Evolutionary conservation across 2,888 invertebrate species (phyloP).

Genomic region (Calephelis perditalis): DNA sequence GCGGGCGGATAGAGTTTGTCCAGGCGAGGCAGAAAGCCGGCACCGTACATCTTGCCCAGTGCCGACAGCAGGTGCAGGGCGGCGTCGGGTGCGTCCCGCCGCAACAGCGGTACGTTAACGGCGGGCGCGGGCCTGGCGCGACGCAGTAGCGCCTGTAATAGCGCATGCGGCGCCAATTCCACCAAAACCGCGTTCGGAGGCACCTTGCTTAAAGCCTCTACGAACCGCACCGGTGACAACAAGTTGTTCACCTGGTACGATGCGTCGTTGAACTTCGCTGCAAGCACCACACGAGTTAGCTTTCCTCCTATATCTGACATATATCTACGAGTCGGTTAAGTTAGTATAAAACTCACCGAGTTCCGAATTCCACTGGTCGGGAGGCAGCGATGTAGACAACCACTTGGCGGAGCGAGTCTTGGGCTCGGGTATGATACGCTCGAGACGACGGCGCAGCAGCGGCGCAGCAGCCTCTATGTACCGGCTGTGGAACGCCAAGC

Average conservation of each 20-base stretch:
- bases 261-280: slow-evolving; percentile 6
- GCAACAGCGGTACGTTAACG: slow-evolving; percentile 90
- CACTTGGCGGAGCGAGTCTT: slow-evolving; percentile 89
- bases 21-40: slow-evolving; percentile 89
- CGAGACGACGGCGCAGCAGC: slow-evolving; percentile 85
- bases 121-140: slow-evolving; percentile 88
- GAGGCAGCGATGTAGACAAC: slow-evolving; percentile 96
- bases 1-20: slow-evolving; percentile 86
- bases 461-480: slow-evolving; percentile 93
- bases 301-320: no score
- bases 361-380: slow-evolving; percentile 84
- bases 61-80: slow-evolving; percentile 85
- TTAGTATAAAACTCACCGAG: slow-evolving; percentile 39
- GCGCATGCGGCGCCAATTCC: slow-evolving; percentile 97
- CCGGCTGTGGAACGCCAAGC: slow-evolving; percentile 95
- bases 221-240: slow-evolving; percentile 14
- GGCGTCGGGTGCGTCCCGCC: slow-evolving; percentile 87
- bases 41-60: slow-evolving; percentile 87
- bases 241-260: slow-evolving; percentile 15
- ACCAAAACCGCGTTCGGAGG: slow-evolving; percentile 62
- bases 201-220: slow-evolving; percentile 4
- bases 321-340: no score
- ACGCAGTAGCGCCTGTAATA: slow-evolving; percentile 95
- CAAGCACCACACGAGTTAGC: not conserved
- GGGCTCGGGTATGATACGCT: slow-evolving; percentile 88